phyloP scores from a whole-genome alignment of 2,888 invertebrate genomes.

The Abrostola triplasia region DNA sequence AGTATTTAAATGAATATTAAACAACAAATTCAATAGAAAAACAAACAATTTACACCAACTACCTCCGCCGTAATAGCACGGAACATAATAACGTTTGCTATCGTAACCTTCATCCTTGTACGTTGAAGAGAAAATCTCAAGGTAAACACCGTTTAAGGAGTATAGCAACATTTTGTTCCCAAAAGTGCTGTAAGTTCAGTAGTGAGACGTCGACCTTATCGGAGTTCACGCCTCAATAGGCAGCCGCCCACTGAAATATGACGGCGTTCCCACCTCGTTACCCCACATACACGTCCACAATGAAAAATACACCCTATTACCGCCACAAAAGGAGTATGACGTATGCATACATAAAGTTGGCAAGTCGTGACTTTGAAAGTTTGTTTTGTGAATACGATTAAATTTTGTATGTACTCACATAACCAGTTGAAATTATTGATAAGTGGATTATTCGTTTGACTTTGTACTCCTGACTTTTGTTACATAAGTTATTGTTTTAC shows the following conservation, averaged over 20 bases:
- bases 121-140: slow-evolving; percentile 27
- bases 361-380: slow-evolving; percentile 37
- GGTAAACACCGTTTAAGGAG: slow-evolving; percentile 19
- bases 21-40: too few relatives aligned
- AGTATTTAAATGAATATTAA: too few relatives aligned
- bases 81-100: neutral
- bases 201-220: slow-evolving; percentile 60
- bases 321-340: slow-evolving; percentile 11
- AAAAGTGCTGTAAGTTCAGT: slow-evolving; percentile 41
- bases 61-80: neutral
- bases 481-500: neutral
- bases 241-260: slow-evolving; percentile 58
- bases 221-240: slow-evolving; percentile 61
- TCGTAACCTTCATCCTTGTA: neutral
- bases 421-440: slow-evolving; percentile 42
- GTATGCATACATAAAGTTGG: slow-evolving; percentile 17
- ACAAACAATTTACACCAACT: too few relatives aligned
- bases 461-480: slow-evolving; percentile 8
- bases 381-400: slow-evolving; percentile 49
- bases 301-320: slow-evolving; percentile 28
- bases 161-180: slow-evolving; percentile 34
- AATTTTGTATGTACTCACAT: slow-evolving; percentile 30
- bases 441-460: slow-evolving; percentile 30
- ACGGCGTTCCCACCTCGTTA: slow-evolving; percentile 41
- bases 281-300: slow-evolving; percentile 8